Conservation (phyloP, 2,797 vertebrate genomes). For the Amblyraja radiata region DNA sequence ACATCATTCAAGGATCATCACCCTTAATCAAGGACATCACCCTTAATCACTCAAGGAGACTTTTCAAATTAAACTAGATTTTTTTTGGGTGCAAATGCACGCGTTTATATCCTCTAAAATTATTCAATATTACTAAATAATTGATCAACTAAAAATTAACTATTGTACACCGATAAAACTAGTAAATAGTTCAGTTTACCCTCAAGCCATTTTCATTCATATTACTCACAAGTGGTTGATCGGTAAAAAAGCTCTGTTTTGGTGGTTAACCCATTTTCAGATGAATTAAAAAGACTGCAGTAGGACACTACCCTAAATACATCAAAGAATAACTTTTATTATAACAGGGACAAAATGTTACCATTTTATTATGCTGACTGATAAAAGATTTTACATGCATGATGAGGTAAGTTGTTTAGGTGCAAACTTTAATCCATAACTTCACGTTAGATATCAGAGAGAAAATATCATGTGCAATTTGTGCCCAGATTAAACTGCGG, state of each 20-base stretch:
- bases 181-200: background rate
- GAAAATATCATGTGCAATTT: background rate
- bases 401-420: background rate
- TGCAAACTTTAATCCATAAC: background rate
- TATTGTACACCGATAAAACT: background rate
- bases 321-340: background rate
- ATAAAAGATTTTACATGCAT: background rate
- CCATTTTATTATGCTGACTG: background rate
- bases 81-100: background rate
- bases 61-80: background rate
- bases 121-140: background rate
- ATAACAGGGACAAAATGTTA: background rate
- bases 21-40: no score
- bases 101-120: background rate
- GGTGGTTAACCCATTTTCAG: background rate
- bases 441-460: background rate
- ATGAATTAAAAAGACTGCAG: background rate
- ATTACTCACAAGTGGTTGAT: background rate
- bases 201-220: background rate
- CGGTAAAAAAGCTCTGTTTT: background rate
- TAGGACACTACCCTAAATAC: background rate
- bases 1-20: background rate
- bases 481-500: background rate
- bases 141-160: background rate
- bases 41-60: background rate